Percentiles rank a stretch among this genome's conserved stretches.
These are phyloP conservation scores for Rotaria socialis DNA, from an alignment of 2,888 invertebrate species.

Conservation along the genomic window DNA sequence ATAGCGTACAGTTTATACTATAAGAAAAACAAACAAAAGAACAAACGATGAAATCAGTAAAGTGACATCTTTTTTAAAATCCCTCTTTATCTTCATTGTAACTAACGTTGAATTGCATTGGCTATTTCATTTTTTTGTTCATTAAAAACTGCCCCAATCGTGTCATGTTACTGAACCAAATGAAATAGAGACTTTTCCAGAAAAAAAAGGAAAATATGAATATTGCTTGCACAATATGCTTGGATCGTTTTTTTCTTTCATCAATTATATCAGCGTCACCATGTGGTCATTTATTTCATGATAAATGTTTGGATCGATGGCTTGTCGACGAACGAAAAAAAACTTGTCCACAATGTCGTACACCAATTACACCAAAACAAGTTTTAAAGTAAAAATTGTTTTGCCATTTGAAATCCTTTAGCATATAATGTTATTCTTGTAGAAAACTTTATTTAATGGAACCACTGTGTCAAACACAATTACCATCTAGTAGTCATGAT, in stretches of 20 bases:
- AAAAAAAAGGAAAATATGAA: background rate
- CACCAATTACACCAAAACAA: background rate
- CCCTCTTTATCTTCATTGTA: background rate
- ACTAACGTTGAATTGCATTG: background rate
- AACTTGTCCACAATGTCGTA: conserved; percentile 28
- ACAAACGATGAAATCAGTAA: background rate
- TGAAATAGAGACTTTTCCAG: background rate
- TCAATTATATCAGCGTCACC: background rate
- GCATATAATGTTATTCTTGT: too few relatives aligned
- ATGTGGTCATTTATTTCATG: conserved; percentile 30
- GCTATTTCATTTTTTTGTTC: background rate
- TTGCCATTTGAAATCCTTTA: too few relatives aligned
- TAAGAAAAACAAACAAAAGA: too few relatives aligned
- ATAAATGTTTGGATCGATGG: conserved; percentile 27
- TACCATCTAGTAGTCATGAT: background rate
- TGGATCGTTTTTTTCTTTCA: background rate
- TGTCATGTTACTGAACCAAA: background rate
- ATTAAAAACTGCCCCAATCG: background rate
- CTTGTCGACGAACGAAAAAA: conserved; percentile 19
- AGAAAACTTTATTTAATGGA: conserved; percentile 18
- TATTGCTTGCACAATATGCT: conserved; percentile 12
- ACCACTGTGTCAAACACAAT: conserved; percentile 15
- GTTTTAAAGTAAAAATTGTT: background rate
- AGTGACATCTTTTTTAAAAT: background rate
- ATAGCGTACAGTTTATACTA: too few relatives aligned